Conservation (phyloP, 2,113 vertebrate genomes). For the Rhadina sibilatrix region DNA sequence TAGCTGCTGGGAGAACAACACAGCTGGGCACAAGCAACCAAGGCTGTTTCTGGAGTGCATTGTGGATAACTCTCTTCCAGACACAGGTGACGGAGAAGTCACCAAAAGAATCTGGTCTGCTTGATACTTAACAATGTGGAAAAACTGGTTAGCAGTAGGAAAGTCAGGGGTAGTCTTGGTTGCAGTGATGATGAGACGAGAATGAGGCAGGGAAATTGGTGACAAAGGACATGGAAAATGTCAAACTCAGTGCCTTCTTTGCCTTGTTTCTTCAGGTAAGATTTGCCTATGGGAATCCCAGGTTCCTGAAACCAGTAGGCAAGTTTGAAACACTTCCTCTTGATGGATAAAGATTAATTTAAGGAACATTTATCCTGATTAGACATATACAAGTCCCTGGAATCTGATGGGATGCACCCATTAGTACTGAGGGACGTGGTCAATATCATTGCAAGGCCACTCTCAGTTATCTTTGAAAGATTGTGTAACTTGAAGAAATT, state of each 20-base stretch:
- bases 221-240: background rate
- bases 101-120: background rate
- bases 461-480: background rate
- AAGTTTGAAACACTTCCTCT: background rate
- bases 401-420: background rate
- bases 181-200: background rate
- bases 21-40: background rate
- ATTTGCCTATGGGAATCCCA: background rate
- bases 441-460: background rate
- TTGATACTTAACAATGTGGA: background rate
- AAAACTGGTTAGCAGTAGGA: background rate
- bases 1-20: background rate
- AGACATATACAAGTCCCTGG: background rate
- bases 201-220: background rate
- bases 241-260: background rate
- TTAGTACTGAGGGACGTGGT: background rate
- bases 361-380: background rate
- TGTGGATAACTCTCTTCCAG: background rate
- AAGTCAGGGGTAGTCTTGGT: background rate
- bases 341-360: background rate
- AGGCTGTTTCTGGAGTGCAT: background rate
- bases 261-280: background rate
- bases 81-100: background rate
- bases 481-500: background rate
- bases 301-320: background rate